Evolutionary conservation across 2,888 invertebrate species (phyloP), one percentile per base, ranked within the genome.

Genomic region (Drosophila buzzatii): DNA sequence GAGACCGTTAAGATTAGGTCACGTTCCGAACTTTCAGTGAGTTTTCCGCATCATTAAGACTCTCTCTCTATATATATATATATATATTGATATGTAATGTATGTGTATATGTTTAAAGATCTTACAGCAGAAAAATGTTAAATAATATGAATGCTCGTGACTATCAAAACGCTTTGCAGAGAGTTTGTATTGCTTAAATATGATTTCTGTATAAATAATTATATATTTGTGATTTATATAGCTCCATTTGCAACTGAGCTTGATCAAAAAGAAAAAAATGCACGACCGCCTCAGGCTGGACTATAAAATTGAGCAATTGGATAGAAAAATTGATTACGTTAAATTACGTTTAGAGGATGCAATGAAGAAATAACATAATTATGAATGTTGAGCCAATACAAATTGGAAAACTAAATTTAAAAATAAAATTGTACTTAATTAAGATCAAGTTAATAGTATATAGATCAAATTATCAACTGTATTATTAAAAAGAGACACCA

Each of bases 221-320:
- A 0, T n/a, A 8, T 5, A 10, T 31, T 8, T 0, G 4, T 2
- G n/a, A 10, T 53, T 16, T 4, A 12, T n/a, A 1, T 6, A 63
- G 63, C 18, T 31, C 3, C 27, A 42, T 18, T 10, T 41, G 7
- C 52, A 71, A 20, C 42, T 67, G 4, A 45, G 33, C 5, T 8
- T 18, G 8, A 4, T 49, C 8, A 66, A 55, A 10, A 33, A n/a
- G 10, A 42, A 12, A 42, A 60, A 57, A 4, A 2, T 66, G 6
- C 14, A 49, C 9, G 47, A 73, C 2, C 71, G 47, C 1, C 33
- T 47, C 1, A 16, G 27, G 12, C 23, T 73, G 5, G 67, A 71
- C 44, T 20, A 6, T 0, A 66, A 71, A 58, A 62, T 73, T 14
- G 37, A 18, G 3, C 6, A 44, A 27, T 33, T 73, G 18, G 68